Percentiles rank a stretch among this genome's conserved stretches.
Conservation (phyloP, 1,140 invertebrate genomes). For the Harlomillsia oculata region DNA sequence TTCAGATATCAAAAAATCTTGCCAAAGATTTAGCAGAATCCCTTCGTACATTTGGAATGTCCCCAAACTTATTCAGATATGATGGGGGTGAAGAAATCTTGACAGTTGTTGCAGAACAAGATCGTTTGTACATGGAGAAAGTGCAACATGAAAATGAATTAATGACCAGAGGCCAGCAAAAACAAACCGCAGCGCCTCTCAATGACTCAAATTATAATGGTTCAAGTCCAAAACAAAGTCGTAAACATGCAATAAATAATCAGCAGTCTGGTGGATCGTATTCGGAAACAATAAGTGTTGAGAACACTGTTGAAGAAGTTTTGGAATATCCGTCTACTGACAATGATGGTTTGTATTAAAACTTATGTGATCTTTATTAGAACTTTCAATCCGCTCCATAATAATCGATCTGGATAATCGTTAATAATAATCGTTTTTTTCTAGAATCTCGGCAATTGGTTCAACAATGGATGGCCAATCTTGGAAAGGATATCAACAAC, state of each 20-base stretch:
- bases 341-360: neutral
- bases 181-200: neutral
- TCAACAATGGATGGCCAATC: conserved; percentile 25
- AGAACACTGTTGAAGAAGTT: neutral
- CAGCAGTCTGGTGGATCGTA: too few species aligned
- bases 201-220: neutral
- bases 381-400: too few species aligned
- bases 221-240: neutral
- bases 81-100: neutral
- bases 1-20: conserved; percentile 14
- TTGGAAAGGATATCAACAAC: conserved; percentile 3
- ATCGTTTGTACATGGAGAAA: neutral
- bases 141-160: neutral
- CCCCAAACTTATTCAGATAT: conserved; percentile 13
- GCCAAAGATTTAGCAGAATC: conserved; percentile 24
- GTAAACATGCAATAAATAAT: neutral
- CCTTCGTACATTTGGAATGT: conserved; percentile 25
- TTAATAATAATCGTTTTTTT: too few species aligned
- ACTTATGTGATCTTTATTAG: neutral
- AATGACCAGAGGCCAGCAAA: neutral
- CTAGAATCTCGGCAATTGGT: conserved; percentile 12
- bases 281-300: too few species aligned
- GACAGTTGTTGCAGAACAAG: neutral
- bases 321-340: neutral
- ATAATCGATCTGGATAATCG: too few species aligned